Conservation (phyloP, 2,888 invertebrate species). For the Platycnemis pennipes region DNA sequence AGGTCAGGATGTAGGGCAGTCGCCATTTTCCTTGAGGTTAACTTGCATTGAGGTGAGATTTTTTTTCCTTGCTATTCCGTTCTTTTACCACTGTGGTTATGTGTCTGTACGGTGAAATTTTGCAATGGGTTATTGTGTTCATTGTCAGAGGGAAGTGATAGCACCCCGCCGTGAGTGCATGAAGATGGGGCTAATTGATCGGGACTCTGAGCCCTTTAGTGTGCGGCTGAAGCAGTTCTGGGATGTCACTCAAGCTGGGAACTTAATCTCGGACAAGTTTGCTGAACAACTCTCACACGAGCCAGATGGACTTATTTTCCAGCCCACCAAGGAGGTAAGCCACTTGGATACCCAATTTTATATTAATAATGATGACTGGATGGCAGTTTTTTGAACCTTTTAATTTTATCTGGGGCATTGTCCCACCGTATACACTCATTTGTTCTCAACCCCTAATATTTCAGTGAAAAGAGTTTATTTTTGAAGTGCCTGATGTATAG, state of each 20-base stretch:
- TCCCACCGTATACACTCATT: too few relatives aligned
- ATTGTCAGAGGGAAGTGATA: slow-evolving; percentile 80
- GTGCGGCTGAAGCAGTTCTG: slow-evolving; percentile 95
- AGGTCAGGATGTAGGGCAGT: slow-evolving; percentile 87
- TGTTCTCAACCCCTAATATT: too few relatives aligned
- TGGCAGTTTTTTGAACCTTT: too few relatives aligned
- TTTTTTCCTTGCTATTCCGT: background rate
- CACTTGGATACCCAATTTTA: too few relatives aligned
- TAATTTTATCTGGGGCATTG: too few relatives aligned
- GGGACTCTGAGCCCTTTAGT: slow-evolving; percentile 92
- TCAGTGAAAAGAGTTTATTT: too few relatives aligned
- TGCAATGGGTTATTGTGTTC: background rate
- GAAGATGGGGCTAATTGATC: slow-evolving; percentile 86
- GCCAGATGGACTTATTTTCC: slow-evolving; percentile 98
- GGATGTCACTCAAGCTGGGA: slow-evolving; percentile 87
- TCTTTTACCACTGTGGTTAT: background rate
- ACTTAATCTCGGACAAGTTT: slow-evolving; percentile 91
- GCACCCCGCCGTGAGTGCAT: slow-evolving; percentile 87
- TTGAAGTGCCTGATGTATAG: too few relatives aligned
- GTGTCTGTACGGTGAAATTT: slow-evolving; percentile 22
- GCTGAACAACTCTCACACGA: slow-evolving; percentile 92
- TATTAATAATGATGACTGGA: too few relatives aligned
- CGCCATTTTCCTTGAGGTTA: slow-evolving; percentile 89
- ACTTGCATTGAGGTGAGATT: slow-evolving; percentile 85
- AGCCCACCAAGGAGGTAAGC: slow-evolving; percentile 90